Base-by-base conservation (phyloP, 2,797 vertebrate species). In the Denticeps clupeoides region DNA sequence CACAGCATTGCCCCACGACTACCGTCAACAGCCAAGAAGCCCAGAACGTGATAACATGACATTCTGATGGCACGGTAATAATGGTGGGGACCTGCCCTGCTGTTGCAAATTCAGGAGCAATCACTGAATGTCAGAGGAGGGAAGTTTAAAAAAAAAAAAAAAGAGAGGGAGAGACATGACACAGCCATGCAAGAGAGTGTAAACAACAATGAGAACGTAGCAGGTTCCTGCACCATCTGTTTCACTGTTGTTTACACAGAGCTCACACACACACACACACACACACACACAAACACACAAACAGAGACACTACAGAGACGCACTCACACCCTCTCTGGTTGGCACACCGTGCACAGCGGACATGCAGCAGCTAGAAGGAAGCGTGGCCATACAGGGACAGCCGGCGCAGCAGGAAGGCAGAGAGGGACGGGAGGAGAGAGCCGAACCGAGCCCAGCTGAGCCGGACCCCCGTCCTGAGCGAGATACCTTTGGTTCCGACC, bases 401-500 rank as follows among this genome's bases (percentile, higher is more conserved):
- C 21, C 18, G 55, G 71, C 62, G 64, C 68, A 62, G 68, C 59
- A 73, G 66, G 49, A 60, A 55, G 31, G 49, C 23, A 29, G 40
- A 54, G 44, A 51, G 52, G 16, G 37, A 28, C 40, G 7, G 38
- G 48, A 21, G 12, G 8, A 18, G 10, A 31, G 21, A 55, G 28
- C 41, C 57, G 55, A 70, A 68, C 69, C 58, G 69, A 60, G 69
- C 69, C 48, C 56, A 70, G 68, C 75, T 66, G 27, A 62, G 70
- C 75, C 57, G 61, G 65, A 58, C 60, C 45, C 38, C 80, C 72
- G 8, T 73, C 75, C 74, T 67, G 65, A 71, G 66, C 63, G 71
- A 69, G 87, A 89, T 95, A 97, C 95, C 95, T 97, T 90, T 79
- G 90, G 83, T 59, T 94, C 92, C 81, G 86, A 75, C 77, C 82